Percentiles rank a stretch among this genome's conserved stretches.
Conservation (phyloP, 2,797 vertebrate species). For the Scolopax bukidnonensis region DNA sequence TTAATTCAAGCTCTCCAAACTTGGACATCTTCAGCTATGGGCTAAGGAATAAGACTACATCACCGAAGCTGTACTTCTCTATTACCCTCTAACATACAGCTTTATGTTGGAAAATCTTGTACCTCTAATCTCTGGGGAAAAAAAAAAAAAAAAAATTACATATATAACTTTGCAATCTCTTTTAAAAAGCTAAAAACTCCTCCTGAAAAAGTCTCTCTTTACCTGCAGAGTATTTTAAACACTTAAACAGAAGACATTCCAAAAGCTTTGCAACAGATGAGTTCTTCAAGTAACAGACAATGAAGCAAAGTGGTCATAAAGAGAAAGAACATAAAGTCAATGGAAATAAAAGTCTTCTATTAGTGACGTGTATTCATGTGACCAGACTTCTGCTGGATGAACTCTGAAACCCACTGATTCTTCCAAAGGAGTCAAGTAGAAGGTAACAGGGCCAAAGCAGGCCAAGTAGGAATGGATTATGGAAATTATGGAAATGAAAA, state of each 20-base stretch:
- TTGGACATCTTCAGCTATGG: not conserved
- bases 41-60: not conserved
- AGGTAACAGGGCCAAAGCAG: not conserved
- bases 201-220: not conserved
- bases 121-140: not conserved
- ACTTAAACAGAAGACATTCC: not conserved
- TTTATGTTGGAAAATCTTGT: not conserved
- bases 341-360: not conserved
- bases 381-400: not conserved
- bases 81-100: not conserved
- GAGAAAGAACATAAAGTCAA: not conserved
- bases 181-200: not conserved
- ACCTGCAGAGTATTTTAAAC: not conserved
- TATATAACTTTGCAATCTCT: not conserved
- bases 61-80: not conserved
- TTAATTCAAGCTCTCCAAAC: not conserved
- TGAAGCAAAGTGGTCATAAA: not conserved
- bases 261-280: not conserved
- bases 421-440: not conserved
- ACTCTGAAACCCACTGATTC: not conserved
- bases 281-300: not conserved
- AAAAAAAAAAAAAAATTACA: accelerated
- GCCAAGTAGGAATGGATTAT: not conserved
- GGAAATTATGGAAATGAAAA: not conserved
- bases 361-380: not conserved